Conservation (phyloP, 35 echinoderm and acorn worm genomes). For the Anneissia japonica region DNA sequence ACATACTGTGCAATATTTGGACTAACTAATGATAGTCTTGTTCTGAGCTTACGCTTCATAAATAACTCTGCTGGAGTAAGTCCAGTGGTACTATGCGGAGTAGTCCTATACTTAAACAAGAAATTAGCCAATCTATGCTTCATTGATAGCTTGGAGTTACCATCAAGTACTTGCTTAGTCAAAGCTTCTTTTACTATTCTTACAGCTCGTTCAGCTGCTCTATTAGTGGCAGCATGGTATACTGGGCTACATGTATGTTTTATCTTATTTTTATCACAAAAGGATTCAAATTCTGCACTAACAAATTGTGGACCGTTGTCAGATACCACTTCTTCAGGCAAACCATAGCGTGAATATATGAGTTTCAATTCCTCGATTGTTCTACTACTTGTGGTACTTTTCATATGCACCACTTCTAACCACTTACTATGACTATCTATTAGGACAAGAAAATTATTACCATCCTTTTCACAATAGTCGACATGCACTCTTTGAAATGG, state of each 20-base stretch:
- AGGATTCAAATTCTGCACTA: background rate
- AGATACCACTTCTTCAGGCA: background rate
- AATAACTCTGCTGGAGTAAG: background rate
- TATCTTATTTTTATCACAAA: background rate
- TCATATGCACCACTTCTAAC: slow-evolving; percentile 14
- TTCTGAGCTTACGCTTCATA: background rate
- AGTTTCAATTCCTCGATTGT: slow-evolving; percentile 3
- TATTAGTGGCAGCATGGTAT: slow-evolving; percentile 30
- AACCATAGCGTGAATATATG: background rate
- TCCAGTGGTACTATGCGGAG: background rate
- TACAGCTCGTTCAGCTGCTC: slow-evolving; percentile 15
- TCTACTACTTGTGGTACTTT: background rate
- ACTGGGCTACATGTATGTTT: slow-evolving; percentile 1
- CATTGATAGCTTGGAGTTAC: background rate
- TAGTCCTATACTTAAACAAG: background rate
- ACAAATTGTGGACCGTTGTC: background rate
- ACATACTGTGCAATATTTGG: background rate
- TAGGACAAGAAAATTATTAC: slow-evolving; percentile 1
- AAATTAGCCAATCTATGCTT: background rate
- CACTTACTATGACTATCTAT: slow-evolving; percentile 31
- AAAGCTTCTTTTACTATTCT: background rate
- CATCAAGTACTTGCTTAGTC: background rate
- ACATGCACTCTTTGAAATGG: slow-evolving; percentile 40
- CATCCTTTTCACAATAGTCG: slow-evolving; percentile 28
- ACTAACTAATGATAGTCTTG: background rate